Conservation (phyloP, 2,888 invertebrate genomes). For the Coenonympha glycerion region DNA sequence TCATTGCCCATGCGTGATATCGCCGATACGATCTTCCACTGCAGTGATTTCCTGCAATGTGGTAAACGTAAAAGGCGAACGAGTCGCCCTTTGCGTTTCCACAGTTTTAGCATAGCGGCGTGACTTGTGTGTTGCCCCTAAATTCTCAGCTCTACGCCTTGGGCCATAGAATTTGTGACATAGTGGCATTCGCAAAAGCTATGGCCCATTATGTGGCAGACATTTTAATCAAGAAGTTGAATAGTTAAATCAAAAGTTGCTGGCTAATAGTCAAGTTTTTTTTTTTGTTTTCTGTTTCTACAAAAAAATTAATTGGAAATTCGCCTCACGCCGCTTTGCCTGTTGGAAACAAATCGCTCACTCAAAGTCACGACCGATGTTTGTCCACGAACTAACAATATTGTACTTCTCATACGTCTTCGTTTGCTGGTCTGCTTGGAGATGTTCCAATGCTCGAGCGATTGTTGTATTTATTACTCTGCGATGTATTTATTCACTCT, state of each 20-base stretch:
- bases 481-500: slow-evolving; percentile 19
- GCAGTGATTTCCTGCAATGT: neutral
- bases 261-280: too few relatives aligned
- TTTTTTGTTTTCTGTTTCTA: neutral
- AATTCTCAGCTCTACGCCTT: too few relatives aligned
- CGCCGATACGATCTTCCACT: too few relatives aligned
- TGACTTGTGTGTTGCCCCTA: too few relatives aligned
- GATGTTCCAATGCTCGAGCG: slow-evolving; percentile 20
- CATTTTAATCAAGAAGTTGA: too few relatives aligned
- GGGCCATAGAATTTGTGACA: too few relatives aligned
- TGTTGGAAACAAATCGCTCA: neutral
- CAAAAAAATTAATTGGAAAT: neutral
- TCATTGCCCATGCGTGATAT: too few relatives aligned
- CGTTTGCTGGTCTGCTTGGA: slow-evolving; percentile 30
- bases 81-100: neutral
- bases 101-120: neutral
- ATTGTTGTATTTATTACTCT: slow-evolving; percentile 21
- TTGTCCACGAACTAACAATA: slow-evolving; percentile 56
- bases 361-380: neutral
- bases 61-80: neutral
- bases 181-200: too few relatives aligned
- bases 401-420: slow-evolving; percentile 70
- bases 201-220: too few relatives aligned
- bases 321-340: neutral
- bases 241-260: too few relatives aligned